These are phyloP conservation scores for Oscheius onirici DNA, from an alignment of 2,888 invertebrate species.

Conservation along the genomic window DNA sequence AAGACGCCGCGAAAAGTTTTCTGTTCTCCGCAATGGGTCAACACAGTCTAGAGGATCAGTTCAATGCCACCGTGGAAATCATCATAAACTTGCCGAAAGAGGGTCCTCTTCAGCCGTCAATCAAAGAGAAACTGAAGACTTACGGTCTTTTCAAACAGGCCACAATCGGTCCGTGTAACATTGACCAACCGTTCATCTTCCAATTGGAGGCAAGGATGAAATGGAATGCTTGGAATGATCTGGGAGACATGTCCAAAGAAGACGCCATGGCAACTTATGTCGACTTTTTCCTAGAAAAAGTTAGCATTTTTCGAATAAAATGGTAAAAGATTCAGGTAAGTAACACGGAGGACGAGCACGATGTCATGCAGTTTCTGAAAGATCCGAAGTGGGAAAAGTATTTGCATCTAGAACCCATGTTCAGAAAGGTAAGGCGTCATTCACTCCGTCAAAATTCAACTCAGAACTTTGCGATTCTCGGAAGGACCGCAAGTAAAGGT, in stretches of 20 bases:
- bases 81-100: conserved; percentile 69
- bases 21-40: neutral
- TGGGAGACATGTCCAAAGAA: conserved; percentile 20
- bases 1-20: too few relatives aligned
- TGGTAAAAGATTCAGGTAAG: neutral
- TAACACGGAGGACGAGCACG: conserved; percentile 17
- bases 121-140: conserved; percentile 66
- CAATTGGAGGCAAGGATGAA: conserved; percentile 62
- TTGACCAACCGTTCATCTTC: conserved; percentile 66
- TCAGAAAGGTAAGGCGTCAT: conserved; percentile 11
- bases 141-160: conserved; percentile 69
- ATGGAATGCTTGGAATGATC: conserved; percentile 46
- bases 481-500: conserved; percentile 1
- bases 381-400: conserved; percentile 14
- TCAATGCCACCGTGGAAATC: conserved; percentile 69
- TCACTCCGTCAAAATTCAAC: neutral
- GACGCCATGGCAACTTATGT: conserved; percentile 12
- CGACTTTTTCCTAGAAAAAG: conserved; percentile 16
- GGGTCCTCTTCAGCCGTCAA: conserved; percentile 64
- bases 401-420: conserved; percentile 8
- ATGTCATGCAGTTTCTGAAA: conserved; percentile 11
- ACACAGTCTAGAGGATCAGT: conserved; percentile 54
- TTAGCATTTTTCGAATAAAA: neutral
- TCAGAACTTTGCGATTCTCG: conserved; percentile 20
- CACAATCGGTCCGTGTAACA: conserved; percentile 67